Base-by-base conservation (phyloP, 2,888 invertebrate species). In the Caenorhabditis uteleia region DNA sequence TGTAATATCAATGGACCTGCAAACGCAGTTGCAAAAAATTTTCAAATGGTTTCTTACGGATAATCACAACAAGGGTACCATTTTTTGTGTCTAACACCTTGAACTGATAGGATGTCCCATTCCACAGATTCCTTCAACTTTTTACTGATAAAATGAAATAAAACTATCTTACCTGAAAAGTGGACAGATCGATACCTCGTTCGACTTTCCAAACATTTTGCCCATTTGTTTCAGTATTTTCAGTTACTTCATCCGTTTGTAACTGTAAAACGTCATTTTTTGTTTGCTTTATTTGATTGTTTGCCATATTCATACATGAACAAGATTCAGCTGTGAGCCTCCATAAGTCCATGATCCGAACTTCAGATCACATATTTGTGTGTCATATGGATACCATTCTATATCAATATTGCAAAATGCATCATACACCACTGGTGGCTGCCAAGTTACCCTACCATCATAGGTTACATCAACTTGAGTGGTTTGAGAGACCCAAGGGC, bases 41-140 rank as follows among this genome's bases (percentile, higher is more conserved):
- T n/a, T n/a, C n/a, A n/a, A n/a, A n/a, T n/a, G n/a, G n/a, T n/a
- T n/a, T 48, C 74, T 33, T 34, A 80, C 77, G 80, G 79, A 58
- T 79, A 82, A 49, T 80, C 77, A 65, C 82, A 82, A 49, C 82
- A 82, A 1, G 80, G 78, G 48, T 82, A 82, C 59, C 74, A 67
- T 42, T 74, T 77, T 48, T 92, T 92, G 91, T 88, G 91, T 90
- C 93, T 56, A 7, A 62, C 70, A 2, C 77, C 79, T 25, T 69
- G 70, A n/a, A 77, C 77, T 0, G 76, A 75, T 4, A 82, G 64
- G 25, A 82, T 53, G 53, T 82, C 82, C 76, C 80, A 82, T 51
- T 82, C 82, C 1, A 83, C 82, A 0, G 79, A 78, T 42, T 82
- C 78, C 65, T 74, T 46, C 21, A 53, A 60, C 10, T 14, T n/a